phyloP scores from a whole-genome alignment of 2,113 vertebrate genomes.

The Dasyornis broadbenti region DNA sequence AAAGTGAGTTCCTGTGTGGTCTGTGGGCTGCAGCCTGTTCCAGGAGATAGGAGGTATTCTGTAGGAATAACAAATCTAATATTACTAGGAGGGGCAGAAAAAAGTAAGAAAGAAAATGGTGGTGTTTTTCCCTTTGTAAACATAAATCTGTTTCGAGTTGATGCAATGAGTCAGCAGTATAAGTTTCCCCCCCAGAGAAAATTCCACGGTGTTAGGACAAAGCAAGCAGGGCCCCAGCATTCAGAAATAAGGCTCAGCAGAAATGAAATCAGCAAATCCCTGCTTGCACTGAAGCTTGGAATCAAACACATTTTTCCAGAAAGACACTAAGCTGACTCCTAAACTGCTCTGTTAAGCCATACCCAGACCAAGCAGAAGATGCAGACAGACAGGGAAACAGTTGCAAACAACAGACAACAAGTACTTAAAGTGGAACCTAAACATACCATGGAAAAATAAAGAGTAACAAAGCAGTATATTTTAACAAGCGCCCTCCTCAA shows the following conservation, averaged over 20 bases:
- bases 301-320: neutral
- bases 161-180: conserved; percentile 52
- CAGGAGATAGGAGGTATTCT: neutral
- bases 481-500: neutral
- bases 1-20: neutral
- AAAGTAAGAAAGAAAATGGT: neutral
- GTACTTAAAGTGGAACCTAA: neutral
- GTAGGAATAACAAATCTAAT: neutral
- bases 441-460: neutral
- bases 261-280: conserved; percentile 47
- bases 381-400: neutral
- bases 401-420: neutral
- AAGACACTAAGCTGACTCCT: neutral
- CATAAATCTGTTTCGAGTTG: conserved; percentile 27
- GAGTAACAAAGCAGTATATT: neutral
- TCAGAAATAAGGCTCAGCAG: conserved; percentile 35
- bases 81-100: neutral
- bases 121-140: neutral
- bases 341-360: neutral
- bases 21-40: neutral
- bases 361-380: neutral
- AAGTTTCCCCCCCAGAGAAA: conserved; percentile 48
- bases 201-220: conserved; percentile 27
- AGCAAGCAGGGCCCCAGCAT: neutral
- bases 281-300: conserved; percentile 3